Conservation (phyloP, 2,797 vertebrate genomes). For the Nyctibius grandis region DNA sequence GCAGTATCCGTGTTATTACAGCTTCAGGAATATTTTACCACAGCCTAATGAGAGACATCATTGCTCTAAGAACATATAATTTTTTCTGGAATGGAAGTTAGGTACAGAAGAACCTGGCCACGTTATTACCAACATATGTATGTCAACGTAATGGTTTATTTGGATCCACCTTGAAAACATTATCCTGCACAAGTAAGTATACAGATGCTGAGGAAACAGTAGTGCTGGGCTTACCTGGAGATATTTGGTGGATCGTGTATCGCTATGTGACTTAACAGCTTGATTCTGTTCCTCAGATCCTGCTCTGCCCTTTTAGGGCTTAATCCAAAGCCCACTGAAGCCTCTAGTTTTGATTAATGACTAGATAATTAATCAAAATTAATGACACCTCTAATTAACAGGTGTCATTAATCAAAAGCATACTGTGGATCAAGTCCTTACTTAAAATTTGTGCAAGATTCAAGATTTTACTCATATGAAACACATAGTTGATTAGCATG, state of each 20-base stretch:
- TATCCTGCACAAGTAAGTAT: not conserved
- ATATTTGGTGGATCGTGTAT: not conserved
- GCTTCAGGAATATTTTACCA: not conserved
- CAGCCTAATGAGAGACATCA: slow-evolving; percentile 11
- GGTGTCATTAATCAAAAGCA: too few relatives aligned
- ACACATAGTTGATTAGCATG: not conserved
- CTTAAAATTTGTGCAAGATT: not conserved
- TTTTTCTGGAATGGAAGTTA: not conserved
- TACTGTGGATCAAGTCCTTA: not conserved
- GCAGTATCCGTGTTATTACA: not conserved
- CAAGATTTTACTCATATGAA: slow-evolving; percentile 18
- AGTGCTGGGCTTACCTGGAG: not conserved
- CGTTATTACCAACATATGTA: not conserved
- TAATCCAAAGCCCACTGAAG: not conserved
- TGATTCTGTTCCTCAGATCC: not conserved
- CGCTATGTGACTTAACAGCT: not conserved
- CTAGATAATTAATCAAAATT: too few relatives aligned
- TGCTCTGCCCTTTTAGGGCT: not conserved
- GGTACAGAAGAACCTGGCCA: not conserved
- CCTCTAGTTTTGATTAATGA: too few relatives aligned
- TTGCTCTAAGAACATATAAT: not conserved
- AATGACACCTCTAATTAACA: too few relatives aligned
- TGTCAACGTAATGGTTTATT: not conserved
- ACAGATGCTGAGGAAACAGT: not conserved
- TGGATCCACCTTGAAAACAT: slow-evolving; percentile 12